phyloP scores from a whole-genome alignment of 2,888 invertebrate genomes.

The Hirtodrosophila cameraria region DNA sequence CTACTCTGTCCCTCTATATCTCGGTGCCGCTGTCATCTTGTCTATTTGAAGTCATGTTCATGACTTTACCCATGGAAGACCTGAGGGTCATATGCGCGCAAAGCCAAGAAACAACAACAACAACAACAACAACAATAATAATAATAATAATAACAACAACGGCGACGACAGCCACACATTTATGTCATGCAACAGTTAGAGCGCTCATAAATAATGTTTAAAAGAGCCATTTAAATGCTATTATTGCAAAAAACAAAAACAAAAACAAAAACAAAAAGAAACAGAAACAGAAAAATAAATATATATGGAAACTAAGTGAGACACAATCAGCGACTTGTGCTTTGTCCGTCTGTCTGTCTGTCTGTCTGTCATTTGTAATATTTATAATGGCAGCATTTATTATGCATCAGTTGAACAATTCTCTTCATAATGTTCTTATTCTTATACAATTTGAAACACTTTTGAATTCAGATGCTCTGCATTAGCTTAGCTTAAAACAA shows the following conservation, averaged over 20 bases:
- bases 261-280: neutral
- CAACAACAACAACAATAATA: slow-evolving; percentile 8
- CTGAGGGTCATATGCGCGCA: slow-evolving; percentile 65
- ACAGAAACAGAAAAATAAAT: slow-evolving; percentile 30
- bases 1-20: slow-evolving; percentile 18
- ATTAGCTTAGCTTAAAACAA: neutral
- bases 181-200: slow-evolving; percentile 60
- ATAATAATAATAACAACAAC: slow-evolving; percentile 29
- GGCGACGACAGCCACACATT: slow-evolving; percentile 53
- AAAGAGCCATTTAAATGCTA: slow-evolving; percentile 73
- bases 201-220: slow-evolving; percentile 69
- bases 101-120: slow-evolving; percentile 15
- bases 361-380: slow-evolving; percentile 38
- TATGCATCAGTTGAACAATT: slow-evolving; percentile 15
- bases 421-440: slow-evolving; percentile 6
- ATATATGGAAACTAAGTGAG: slow-evolving; percentile 53
- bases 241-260: slow-evolving; percentile 46
- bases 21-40: slow-evolving; percentile 17
- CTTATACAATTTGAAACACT: neutral
- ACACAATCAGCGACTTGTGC: slow-evolving; percentile 41
- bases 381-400: slow-evolving; percentile 40
- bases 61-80: slow-evolving; percentile 60
- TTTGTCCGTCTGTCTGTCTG: neutral
- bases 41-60: slow-evolving; percentile 50
- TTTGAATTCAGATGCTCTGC: neutral